These are phyloP conservation scores for Drosophila repleta DNA, from an alignment of 1,140 invertebrate species.

Conservation along the genomic window DNA sequence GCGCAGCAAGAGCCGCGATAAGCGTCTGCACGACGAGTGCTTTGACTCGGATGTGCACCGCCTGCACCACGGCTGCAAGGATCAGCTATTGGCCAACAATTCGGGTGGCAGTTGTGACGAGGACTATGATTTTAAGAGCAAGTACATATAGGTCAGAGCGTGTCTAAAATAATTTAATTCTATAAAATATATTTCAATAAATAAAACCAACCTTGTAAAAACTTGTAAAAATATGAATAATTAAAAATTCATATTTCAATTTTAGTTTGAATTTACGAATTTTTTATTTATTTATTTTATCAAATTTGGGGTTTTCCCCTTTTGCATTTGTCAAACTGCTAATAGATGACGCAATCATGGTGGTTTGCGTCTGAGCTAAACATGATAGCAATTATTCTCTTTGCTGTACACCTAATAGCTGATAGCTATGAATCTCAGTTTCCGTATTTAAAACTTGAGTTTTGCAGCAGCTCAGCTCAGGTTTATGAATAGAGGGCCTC, in stretches of 20 bases:
- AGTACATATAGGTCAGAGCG: constrained; percentile 60
- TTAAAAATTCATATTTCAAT: background rate
- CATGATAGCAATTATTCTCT: too few species aligned
- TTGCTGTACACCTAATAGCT: background rate
- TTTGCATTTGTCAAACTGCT: too few species aligned
- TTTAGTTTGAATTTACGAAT: too few species aligned
- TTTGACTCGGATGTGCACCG: constrained; percentile 78
- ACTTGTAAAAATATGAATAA: too few species aligned
- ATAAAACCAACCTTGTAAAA: too few species aligned
- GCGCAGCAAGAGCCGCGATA: constrained; percentile 73
- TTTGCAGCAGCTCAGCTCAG: too few species aligned
- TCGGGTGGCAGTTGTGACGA: constrained; percentile 60
- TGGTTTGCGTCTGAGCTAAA: constrained; percentile 19
- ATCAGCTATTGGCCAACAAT: constrained; percentile 56
- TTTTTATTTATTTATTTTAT: too few species aligned
- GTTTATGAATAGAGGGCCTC: background rate
- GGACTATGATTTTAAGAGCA: constrained; percentile 70
- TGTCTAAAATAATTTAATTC: background rate
- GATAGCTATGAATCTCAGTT: background rate
- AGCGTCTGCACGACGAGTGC: constrained; percentile 73
- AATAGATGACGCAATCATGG: background rate
- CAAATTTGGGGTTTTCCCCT: too few species aligned
- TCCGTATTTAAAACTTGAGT: background rate
- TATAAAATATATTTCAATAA: background rate
- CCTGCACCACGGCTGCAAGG: constrained; percentile 72